Percentiles rank a stretch among this genome's conserved stretches.
phyloP scores from a whole-genome alignment of 1,140 invertebrate species.

The Bombyx mandarina region DNA sequence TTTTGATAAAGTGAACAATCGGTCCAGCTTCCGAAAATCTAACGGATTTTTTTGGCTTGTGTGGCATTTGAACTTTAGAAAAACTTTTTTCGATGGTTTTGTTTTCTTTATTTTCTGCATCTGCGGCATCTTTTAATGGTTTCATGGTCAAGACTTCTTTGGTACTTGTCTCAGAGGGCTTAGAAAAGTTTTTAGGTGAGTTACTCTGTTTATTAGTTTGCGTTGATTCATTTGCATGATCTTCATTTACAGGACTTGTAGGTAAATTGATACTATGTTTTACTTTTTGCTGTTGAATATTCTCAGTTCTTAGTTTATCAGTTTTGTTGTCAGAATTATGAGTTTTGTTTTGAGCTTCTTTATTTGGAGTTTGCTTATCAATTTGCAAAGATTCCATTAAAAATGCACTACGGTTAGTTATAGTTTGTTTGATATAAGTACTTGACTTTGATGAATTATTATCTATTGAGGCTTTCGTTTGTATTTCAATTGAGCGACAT shows the following conservation, averaged over 20 bases:
- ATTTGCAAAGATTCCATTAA: conserved; percentile 27
- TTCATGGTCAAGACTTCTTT: conserved; percentile 2
- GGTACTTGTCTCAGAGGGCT: no score
- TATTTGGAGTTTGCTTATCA: conserved; percentile 25
- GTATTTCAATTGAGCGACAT: conserved; percentile 6
- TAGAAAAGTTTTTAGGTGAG: no score
- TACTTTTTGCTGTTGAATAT: conserved; percentile 7
- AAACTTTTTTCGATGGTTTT: conserved; percentile 24
- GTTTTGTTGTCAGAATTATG: not conserved
- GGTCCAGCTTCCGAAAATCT: conserved; percentile 34
- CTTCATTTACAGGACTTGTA: no score
- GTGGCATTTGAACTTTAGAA: conserved; percentile 32
- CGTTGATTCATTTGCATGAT: no score
- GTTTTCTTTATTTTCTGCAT: conserved; percentile 7
- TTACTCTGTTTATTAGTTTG: no score
- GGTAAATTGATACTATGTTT: not conserved
- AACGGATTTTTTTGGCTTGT: conserved; percentile 35
- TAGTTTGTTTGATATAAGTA: conserved; percentile 41
- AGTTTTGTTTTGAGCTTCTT: conserved; percentile 15
- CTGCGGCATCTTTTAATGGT: no score
- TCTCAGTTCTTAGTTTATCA: not conserved
- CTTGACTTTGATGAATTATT: conserved; percentile 11
- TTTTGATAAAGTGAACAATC: conserved; percentile 35
- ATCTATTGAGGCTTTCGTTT: conserved; percentile 10
- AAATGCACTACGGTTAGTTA: conserved; percentile 44